Percentiles rank a stretch among this genome's conserved stretches.
These are phyloP conservation scores for Callionymus lyra DNA, from an alignment of 2,113 vertebrate genomes.

Conservation along the genomic window DNA sequence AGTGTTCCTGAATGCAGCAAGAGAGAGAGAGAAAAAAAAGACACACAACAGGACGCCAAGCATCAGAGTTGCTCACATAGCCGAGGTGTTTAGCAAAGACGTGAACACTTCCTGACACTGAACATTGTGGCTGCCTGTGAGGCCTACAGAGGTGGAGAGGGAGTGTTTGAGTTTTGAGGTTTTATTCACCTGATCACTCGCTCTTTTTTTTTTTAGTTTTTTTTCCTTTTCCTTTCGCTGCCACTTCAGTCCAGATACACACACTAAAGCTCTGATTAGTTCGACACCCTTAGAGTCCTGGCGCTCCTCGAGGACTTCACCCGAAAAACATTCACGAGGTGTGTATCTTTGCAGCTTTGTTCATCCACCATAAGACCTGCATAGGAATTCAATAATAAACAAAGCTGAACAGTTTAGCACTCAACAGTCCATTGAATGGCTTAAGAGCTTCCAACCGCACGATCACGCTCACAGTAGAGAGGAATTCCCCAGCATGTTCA, in stretches of 20 bases:
- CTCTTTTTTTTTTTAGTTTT: too few species aligned
- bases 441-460: constrained; percentile 42
- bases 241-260: constrained; percentile 31
- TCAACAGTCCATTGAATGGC: constrained; percentile 48
- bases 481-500: constrained; percentile 22
- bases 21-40: too few species aligned
- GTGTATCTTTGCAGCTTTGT: constrained; percentile 2
- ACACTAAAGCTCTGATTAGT: constrained; percentile 29
- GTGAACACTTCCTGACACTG: constrained; percentile 20
- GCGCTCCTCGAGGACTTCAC: too few species aligned
- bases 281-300: constrained; percentile 9
- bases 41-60: constrained; percentile 66
- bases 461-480: constrained; percentile 36
- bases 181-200: too few species aligned
- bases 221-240: constrained; percentile 10
- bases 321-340: constrained; percentile 24
- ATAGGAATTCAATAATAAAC: constrained; percentile 43
- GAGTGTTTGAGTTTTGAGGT: constrained; percentile 34
- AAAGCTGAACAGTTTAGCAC: constrained; percentile 26
- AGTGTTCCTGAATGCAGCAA: constrained; percentile 74
- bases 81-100: constrained; percentile 67
- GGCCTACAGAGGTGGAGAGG: constrained; percentile 38
- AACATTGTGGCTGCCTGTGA: constrained; percentile 26
- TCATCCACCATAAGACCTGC: constrained; percentile 38
- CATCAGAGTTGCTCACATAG: constrained; percentile 61